These are phyloP conservation scores for Ophraella communa DNA, from an alignment of 2,888 invertebrate genomes.

Conservation along the genomic window DNA sequence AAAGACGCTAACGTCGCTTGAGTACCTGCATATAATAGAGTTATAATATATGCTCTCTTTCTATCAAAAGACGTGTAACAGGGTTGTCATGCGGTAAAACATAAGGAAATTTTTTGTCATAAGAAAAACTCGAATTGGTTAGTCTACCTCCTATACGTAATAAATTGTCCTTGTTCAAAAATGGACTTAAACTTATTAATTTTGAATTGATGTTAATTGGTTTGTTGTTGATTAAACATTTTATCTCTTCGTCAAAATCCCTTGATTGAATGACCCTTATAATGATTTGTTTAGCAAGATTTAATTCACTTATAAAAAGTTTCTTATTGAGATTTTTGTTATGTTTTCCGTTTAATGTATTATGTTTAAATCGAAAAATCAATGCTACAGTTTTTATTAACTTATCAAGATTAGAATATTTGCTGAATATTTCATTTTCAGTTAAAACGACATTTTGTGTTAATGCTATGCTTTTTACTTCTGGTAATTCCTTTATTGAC, in stretches of 20 bases:
- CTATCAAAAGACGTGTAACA: neutral
- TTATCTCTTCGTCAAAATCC: neutral
- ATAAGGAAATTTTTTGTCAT: neutral
- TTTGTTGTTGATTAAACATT: too few relatives aligned
- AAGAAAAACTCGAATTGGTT: neutral
- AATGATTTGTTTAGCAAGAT: neutral
- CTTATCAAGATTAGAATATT: neutral
- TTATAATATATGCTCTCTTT: slow-evolving; percentile 10
- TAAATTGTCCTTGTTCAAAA: neutral
- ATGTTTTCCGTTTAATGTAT: too few relatives aligned
- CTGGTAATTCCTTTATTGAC: neutral
- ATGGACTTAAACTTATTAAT: neutral
- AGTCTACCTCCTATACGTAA: neutral
- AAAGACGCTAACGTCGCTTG: too few relatives aligned
- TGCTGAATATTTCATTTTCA: neutral
- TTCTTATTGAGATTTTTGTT: too few relatives aligned
- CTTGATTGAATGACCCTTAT: neutral
- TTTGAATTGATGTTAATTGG: too few relatives aligned
- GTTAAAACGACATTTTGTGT: neutral
- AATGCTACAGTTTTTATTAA: neutral
- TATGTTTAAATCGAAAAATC: neutral
- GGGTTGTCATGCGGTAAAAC: neutral
- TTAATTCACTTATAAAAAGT: too few relatives aligned
- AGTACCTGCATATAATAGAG: too few relatives aligned
- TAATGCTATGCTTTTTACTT: neutral